Base-by-base conservation (phyloP, 2,888 invertebrate species). In the Poecilus cupreus region DNA sequence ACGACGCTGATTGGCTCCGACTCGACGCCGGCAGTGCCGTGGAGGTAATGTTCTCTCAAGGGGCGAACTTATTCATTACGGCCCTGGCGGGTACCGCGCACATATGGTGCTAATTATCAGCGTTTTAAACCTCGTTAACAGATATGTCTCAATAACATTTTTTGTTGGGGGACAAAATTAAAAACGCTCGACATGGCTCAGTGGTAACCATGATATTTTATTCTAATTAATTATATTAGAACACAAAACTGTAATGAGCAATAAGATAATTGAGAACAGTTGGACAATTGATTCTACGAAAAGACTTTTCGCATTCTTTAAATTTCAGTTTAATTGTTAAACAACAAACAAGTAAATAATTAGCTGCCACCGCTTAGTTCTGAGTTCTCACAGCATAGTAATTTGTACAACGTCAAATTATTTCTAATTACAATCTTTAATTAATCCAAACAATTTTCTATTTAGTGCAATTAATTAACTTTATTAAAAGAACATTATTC, bases 401-500 rank as follows among this genome's bases (percentile, higher is more conserved):
- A 72, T 72, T 72, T 72, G 72, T 72, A 72, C 51, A 49, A 51
- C 51, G 49, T 49, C 75, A 51, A 75, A 75, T 75, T 75, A 75
- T 75, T 75, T 75, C 49, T 75, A 75, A 75, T 75, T 49, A 75
- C 75, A 51, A 75, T 75, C 75, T 75, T 75, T 51, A 75, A 75
- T 75, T 49, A 75, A 75, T 51, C 75, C 75, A 49, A 75, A 75
- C 75, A 75, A 75, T 75, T 75, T 75, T 75, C 75, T 75, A 75
- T 75, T 75, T 75, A 75, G 75, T 75, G 75, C 75, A 75, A 75
- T 75, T 75, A 75, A 75, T 75, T 75, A 75, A 75, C 26, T 75
- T 75, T 75, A 75, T 75, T 75, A 75, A 75, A 75, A 75, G 75
- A 75, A 75, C 75, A 75, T 75, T 75, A 75, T 75, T 75, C 75